phyloP scores from a whole-genome alignment of 2,797 vertebrate species.

The Leptodactylus fallax region DNA sequence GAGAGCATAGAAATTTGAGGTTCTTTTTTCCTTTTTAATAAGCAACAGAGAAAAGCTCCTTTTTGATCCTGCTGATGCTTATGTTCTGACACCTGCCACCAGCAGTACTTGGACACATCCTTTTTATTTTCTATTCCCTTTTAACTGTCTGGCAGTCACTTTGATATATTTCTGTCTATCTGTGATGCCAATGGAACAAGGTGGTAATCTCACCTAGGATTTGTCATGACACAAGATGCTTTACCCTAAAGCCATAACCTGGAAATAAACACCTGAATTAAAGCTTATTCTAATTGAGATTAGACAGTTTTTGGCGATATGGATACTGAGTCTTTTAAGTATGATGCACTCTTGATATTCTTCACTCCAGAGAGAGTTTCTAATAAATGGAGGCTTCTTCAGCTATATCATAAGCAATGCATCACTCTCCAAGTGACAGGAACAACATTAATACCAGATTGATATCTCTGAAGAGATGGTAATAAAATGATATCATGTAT shows the following conservation, averaged over 20 bases:
- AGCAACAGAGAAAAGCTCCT: slow-evolving; percentile 75
- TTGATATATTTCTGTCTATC: slow-evolving; percentile 81
- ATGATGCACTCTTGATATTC: slow-evolving; percentile 54
- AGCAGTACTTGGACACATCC: slow-evolving; percentile 78
- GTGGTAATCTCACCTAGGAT: slow-evolving; percentile 76
- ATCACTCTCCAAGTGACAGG: slow-evolving; percentile 54
- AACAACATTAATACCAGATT: slow-evolving; percentile 49
- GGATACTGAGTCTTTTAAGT: slow-evolving; percentile 25
- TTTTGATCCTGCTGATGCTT: slow-evolving; percentile 80
- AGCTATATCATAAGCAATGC: slow-evolving; percentile 34
- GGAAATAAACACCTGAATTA: slow-evolving; percentile 69
- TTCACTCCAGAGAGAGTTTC: slow-evolving; percentile 40
- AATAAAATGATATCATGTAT: slow-evolving; percentile 54
- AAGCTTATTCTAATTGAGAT: slow-evolving; percentile 63
- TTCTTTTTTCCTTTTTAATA: slow-evolving; percentile 75
- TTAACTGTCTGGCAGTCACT: slow-evolving; percentile 76
- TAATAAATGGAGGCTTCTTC: slow-evolving; percentile 48
- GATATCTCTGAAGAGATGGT: slow-evolving; percentile 47
- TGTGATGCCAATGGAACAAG: slow-evolving; percentile 77
- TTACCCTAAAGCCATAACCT: slow-evolving; percentile 73
- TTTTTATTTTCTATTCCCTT: slow-evolving; percentile 84
- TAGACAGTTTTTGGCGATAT: slow-evolving; percentile 39
- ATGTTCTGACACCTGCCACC: slow-evolving; percentile 77
- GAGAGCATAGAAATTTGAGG: slow-evolving; percentile 65
- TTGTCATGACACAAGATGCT: slow-evolving; percentile 74